Conservation (phyloP, 2,888 invertebrate species). For the Hemithea aestivaria region DNA sequence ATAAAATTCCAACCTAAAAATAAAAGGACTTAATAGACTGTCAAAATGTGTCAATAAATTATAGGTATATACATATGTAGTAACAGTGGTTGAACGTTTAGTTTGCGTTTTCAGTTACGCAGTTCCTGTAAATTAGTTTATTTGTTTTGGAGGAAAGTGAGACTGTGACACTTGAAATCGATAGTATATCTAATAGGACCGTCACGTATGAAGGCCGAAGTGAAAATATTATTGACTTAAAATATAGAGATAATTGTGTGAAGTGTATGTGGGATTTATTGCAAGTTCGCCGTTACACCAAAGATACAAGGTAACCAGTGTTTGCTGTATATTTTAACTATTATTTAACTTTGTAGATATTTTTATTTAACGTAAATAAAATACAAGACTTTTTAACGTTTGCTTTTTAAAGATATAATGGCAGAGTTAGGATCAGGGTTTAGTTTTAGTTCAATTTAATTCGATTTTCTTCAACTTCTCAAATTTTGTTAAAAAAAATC, state of each 20-base stretch:
- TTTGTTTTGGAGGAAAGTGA: conserved; percentile 66
- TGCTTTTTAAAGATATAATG: too few relatives aligned
- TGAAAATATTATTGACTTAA: conserved; percentile 50
- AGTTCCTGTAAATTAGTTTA: conserved; percentile 49
- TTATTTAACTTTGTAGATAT: conserved; percentile 6
- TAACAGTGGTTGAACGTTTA: conserved; percentile 48
- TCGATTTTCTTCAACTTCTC: too few relatives aligned
- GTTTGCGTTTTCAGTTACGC: conserved; percentile 66
- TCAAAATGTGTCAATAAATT: conserved; percentile 38
- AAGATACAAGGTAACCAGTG: conserved; percentile 62
- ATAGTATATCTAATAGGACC: conserved; percentile 52
- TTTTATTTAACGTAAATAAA: not conserved
- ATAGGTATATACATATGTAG: too few relatives aligned
- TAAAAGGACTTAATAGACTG: conserved; percentile 20
- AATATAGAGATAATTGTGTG: conserved; percentile 48
- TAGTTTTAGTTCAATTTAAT: too few relatives aligned
- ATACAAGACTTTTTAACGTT: too few relatives aligned
- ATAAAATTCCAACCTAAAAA: conserved; percentile 4
- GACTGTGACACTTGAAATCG: conserved; percentile 69
- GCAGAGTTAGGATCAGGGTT: too few relatives aligned
- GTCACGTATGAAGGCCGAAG: conserved; percentile 46
- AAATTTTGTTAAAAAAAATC: too few relatives aligned
- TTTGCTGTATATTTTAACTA: conserved; percentile 27
- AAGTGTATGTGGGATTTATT: conserved; percentile 67
- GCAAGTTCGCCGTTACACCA: conserved; percentile 51